Evolutionary conservation across 1,140 invertebrate species (phyloP).

Genomic region (Laupala kohalensis): DNA sequence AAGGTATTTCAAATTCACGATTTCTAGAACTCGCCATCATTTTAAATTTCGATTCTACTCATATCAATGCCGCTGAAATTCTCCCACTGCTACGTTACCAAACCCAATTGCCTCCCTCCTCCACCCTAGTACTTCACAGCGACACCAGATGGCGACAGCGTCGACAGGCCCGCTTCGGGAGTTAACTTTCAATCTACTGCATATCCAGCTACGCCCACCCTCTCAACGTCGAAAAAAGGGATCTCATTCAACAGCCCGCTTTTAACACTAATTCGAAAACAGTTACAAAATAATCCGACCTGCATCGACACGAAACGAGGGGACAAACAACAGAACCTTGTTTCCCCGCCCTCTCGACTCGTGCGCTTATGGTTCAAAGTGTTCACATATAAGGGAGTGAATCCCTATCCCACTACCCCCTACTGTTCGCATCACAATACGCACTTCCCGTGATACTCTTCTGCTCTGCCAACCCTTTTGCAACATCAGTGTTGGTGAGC

Average conservation of each 20-base stretch:
- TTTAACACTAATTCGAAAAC: neutral
- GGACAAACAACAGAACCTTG: neutral
- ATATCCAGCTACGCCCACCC: too few species aligned
- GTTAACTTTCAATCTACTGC: neutral
- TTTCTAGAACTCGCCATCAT: too few species aligned
- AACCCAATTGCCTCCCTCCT: too few species aligned
- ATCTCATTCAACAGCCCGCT: neutral
- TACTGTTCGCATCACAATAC: neutral
- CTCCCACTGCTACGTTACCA: too few species aligned
- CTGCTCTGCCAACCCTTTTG: neutral
- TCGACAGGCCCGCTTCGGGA: neutral
- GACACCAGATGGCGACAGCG: neutral
- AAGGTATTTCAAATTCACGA: too few species aligned
- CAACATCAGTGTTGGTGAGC: too few species aligned
- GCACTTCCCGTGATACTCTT: neutral
- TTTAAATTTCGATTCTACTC: too few species aligned
- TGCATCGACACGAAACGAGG: neutral
- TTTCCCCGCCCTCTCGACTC: neutral
- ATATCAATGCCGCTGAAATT: too few species aligned
- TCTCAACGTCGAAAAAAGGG: neutral
- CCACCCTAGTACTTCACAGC: neutral
- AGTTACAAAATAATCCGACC: neutral
- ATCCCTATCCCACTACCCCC: neutral
- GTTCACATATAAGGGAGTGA: neutral
- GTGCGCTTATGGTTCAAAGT: neutral